phyloP scores from a whole-genome alignment of 2,113 vertebrate species.

The Nymphicus hollandicus region DNA sequence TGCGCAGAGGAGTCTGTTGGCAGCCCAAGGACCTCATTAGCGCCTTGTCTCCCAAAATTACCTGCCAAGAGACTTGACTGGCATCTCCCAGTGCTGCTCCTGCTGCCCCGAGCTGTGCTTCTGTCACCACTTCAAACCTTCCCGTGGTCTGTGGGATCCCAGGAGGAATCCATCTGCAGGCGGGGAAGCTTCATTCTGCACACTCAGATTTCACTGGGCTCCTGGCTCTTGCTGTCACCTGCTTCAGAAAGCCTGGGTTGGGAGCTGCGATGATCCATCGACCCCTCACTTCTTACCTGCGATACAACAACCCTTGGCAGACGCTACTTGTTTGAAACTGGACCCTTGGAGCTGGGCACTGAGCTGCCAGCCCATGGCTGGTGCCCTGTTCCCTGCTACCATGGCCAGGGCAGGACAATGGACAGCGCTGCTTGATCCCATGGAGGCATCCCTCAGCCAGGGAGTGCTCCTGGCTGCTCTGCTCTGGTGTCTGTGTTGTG shows the following conservation, averaged over 20 bases:
- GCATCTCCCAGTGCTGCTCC: neutral
- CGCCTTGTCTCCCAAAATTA: accelerated
- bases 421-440: neutral
- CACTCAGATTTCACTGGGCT: accelerated
- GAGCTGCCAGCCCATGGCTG: neutral
- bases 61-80: accelerated
- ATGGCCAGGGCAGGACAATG: neutral
- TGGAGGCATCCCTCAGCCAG: accelerated
- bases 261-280: accelerated
- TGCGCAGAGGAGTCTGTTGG: neutral
- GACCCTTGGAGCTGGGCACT: accelerated
- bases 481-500: accelerated
- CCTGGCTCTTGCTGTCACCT: neutral
- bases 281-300: neutral
- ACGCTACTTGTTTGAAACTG: neutral
- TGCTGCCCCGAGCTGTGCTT: neutral
- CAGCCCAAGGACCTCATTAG: neutral
- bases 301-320: neutral
- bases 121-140: neutral
- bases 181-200: accelerated
- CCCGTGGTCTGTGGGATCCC: neutral
- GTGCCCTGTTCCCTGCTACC: neutral
- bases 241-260: neutral
- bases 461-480: accelerated
- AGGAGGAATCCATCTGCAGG: neutral